Conservation (phyloP, 2,888 invertebrate genomes). For the Scelioninae gen. 1 region DNA sequence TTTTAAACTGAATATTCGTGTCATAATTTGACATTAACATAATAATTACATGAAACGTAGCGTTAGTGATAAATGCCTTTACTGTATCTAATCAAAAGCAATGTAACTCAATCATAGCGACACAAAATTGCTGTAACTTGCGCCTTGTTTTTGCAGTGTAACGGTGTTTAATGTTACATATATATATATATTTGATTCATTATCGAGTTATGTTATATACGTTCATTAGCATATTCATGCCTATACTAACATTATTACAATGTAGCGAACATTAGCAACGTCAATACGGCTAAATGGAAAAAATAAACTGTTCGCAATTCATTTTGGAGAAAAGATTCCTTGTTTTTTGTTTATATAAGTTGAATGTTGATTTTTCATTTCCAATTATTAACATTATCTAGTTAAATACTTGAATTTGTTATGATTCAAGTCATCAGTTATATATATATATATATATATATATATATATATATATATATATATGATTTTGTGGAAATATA, state of each 20-base stretch:
- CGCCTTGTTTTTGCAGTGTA: constrained; percentile 25
- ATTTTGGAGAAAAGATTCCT: constrained; percentile 31
- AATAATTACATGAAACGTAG: constrained; percentile 30
- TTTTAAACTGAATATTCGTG: neutral
- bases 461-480: no score
- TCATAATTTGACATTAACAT: constrained; percentile 4
- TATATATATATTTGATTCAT: constrained; percentile 23
- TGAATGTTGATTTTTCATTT: constrained; percentile 15
- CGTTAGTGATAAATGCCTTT: constrained; percentile 16
- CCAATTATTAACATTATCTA: constrained; percentile 26
- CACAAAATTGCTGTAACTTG: constrained; percentile 17
- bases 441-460: no score
- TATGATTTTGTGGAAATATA: neutral
- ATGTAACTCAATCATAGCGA: neutral
- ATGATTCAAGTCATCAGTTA: neutral
- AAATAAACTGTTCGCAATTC: constrained; percentile 23
- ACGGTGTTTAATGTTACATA: constrained; percentile 22
- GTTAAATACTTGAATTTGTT: constrained; percentile 7
- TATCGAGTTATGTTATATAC: constrained; percentile 24
- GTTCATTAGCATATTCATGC: constrained; percentile 29
- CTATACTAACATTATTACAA: constrained; percentile 40
- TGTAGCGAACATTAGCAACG: constrained; percentile 28
- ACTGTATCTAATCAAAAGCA: constrained; percentile 20
- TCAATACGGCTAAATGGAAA: constrained; percentile 30
- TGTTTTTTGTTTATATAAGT: constrained; percentile 37